Conservation (phyloP, 1,140 invertebrate species). For the Nebria ingens region DNA sequence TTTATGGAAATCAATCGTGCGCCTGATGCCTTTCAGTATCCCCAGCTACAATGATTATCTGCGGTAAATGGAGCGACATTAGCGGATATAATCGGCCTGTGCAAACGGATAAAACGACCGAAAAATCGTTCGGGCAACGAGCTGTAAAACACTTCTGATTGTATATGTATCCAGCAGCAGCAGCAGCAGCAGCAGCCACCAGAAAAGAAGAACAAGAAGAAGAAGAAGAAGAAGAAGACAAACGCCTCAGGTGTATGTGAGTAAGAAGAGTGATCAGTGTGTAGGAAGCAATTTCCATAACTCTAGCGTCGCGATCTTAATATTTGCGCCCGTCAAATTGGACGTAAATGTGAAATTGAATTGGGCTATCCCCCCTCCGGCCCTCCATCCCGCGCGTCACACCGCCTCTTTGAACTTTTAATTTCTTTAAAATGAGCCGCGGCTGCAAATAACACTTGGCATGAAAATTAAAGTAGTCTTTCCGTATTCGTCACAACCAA, state of each 20-base stretch:
- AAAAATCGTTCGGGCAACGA: too few relatives aligned
- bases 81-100: not conserved
- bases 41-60: not conserved
- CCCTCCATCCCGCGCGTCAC: too few relatives aligned
- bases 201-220: not conserved
- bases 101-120: too few relatives aligned
- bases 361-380: not conserved
- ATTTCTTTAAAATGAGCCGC: constrained; percentile 8
- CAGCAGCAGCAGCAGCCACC: too few relatives aligned
- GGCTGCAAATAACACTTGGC: constrained; percentile 1
- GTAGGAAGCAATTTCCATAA: constrained; percentile 5
- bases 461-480: constrained; percentile 6
- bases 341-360: constrained; percentile 8
- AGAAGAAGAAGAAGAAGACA: not conserved
- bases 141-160: constrained; percentile 9
- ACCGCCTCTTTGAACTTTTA: constrained; percentile 1
- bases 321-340: constrained; percentile 6
- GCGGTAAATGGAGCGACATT: not conserved
- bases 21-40: not conserved
- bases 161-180: too few relatives aligned
- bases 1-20: constrained; percentile 4
- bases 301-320: not conserved
- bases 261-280: not conserved
- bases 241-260: too few relatives aligned
- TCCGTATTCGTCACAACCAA: not conserved